Base-by-base conservation (phyloP, 1,140 invertebrate species). In the Lethocerus indicus region DNA sequence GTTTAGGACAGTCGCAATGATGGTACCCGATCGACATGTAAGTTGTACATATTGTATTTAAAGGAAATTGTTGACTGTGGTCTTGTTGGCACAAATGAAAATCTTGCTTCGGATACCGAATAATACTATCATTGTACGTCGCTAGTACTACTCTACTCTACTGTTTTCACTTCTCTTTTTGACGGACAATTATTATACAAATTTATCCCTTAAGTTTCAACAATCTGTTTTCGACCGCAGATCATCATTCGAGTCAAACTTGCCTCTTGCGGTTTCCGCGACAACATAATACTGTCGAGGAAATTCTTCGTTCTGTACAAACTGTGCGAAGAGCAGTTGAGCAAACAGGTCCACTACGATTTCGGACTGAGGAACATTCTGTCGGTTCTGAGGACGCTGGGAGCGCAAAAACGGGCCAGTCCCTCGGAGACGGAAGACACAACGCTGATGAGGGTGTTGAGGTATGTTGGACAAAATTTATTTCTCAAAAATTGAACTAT, bases 261-360 rank as follows among this genome's bases (percentile, higher is more conserved):
- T 49, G 89, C 89, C 28, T 84, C 85, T 53, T 89, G 86, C 60
- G 90, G 89, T 28, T 94, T 92, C 62, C 81, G 87, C 58, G 86
- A 93, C 40, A 93, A 94, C 62, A 75, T 88, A 39, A 59, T 83
- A n/a, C 63, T 93, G 16, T 78, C 88, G 4, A 67, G 85, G 27
- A 95, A 95, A 65, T 93, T 94, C 64, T 94, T 77, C 59, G 87
- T 84, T 0, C 65, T 94, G 16, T 95, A 94, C 62, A 89, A 90
- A 64, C 71, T 95, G 12, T 94, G 89, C 62, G 89, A 93, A 64
- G 89, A 93, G 63, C 89, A 94, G 60, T 65, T 95, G 3, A 91
- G 87, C 3, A 94, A 93, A 64, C 89, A 93, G 69, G 87, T 92
- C 3, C 89, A 94, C 65, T 93, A 93, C 61, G 89, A 93, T 67